Percentiles rank a stretch among this genome's conserved stretches.
Conservation (phyloP, 2,888 invertebrate genomes). For the Aleiodes alternator region DNA sequence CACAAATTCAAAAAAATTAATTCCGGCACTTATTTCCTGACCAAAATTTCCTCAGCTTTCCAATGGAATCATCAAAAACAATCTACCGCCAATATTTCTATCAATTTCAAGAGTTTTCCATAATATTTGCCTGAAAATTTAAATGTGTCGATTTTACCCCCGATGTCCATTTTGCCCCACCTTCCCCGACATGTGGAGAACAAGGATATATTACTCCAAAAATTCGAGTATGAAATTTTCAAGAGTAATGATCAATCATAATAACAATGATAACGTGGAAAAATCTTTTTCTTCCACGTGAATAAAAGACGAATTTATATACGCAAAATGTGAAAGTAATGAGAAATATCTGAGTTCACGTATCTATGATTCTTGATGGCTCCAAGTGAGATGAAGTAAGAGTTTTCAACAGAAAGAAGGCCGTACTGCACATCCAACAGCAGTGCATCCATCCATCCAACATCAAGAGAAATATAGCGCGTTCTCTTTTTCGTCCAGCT, state of each 20-base stretch:
- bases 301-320: constrained; percentile 49
- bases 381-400: constrained; percentile 54
- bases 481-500: constrained; percentile 6
- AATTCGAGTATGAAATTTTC: neutral
- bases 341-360: constrained; percentile 58
- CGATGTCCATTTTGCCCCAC: too few species aligned
- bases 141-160: too few species aligned
- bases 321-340: constrained; percentile 61
- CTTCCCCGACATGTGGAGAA: too few species aligned
- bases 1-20: too few species aligned
- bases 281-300: neutral
- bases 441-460: constrained; percentile 22
- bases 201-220: too few species aligned
- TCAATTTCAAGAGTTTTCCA: too few species aligned
- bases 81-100: too few species aligned
- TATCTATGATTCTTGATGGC: constrained; percentile 48
- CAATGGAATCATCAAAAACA: too few species aligned
- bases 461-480: neutral
- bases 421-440: constrained; percentile 17
- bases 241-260: neutral
- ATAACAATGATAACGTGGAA: neutral
- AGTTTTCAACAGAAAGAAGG: constrained; percentile 51
- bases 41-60: too few species aligned
- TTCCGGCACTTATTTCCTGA: too few species aligned
- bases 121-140: too few species aligned